phyloP scores from a whole-genome alignment of 2,113 vertebrate species.

The Odontophorus gujanensis region DNA sequence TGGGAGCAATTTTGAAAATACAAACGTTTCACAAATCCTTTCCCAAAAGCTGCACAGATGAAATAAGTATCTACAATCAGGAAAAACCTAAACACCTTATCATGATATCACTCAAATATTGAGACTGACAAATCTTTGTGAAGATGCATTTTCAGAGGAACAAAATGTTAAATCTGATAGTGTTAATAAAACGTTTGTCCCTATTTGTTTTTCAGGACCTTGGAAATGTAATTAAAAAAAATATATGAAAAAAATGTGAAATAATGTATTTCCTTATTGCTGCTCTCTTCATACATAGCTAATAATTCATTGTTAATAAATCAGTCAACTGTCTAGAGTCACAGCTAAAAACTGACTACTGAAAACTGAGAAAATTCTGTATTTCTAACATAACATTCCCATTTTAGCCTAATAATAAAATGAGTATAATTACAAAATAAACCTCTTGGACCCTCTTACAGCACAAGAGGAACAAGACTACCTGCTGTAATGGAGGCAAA shows the following conservation, averaged over 20 bases:
- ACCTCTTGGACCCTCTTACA: neutral
- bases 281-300: neutral
- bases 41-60: neutral
- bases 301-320: neutral
- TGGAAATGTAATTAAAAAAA: neutral
- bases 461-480: conserved; percentile 5
- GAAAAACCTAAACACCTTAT: neutral
- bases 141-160: neutral
- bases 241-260: neutral
- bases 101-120: neutral
- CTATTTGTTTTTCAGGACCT: neutral
- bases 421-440: conserved; percentile 9
- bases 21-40: neutral
- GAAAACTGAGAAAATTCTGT: neutral
- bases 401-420: neutral
- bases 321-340: neutral
- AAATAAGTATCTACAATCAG: neutral
- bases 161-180: neutral
- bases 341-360: neutral
- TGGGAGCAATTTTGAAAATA: neutral
- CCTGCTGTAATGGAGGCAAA: conserved; percentile 11
- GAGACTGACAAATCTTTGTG: neutral
- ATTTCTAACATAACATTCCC: neutral
- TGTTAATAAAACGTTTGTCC: neutral
- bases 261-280: neutral